A percentile compares a stretch with the other conserved stretches of the same genome.
Conservation (phyloP, 2,888 invertebrate species). For the Pristionchus fissidentatus region DNA sequence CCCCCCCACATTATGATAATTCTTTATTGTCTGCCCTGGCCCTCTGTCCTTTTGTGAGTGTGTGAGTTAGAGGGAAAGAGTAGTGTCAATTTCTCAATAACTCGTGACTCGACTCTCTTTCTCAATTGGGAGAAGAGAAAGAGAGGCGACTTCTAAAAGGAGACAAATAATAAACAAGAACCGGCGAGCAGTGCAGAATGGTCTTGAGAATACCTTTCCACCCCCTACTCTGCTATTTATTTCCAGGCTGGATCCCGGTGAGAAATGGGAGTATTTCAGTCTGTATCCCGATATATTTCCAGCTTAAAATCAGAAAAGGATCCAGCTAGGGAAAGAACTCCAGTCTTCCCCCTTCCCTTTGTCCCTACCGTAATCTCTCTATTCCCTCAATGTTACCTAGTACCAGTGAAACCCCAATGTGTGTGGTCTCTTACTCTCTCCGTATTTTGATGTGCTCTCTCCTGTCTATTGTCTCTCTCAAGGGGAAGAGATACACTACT, state of each 20-base stretch:
- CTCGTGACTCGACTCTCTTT: neutral
- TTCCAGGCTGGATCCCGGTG: too few relatives aligned
- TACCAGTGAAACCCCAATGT: too few relatives aligned
- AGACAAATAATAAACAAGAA: neutral
- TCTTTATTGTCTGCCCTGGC: neutral
- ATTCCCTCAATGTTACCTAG: neutral
- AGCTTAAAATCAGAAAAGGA: too few relatives aligned
- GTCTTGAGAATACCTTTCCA: neutral
- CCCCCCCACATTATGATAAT: neutral
- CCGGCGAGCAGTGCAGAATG: neutral
- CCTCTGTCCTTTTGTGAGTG: neutral
- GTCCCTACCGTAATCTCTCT: neutral
- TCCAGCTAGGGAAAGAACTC: too few relatives aligned
- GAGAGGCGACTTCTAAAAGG: neutral
- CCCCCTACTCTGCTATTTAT: neutral
- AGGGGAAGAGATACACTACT: too few relatives aligned
- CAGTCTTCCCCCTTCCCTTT: too few relatives aligned
- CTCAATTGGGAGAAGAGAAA: neutral
- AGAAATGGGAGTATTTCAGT: too few relatives aligned
- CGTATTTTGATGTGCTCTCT: neutral
- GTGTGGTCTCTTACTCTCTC: neutral
- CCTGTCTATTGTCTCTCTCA: neutral
- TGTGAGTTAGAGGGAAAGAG: neutral
- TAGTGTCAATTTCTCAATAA: neutral
- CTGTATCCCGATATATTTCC: too few relatives aligned